Base-by-base conservation (phyloP, 2,797 vertebrate species). In the Sternarchorhynchus goeldii region DNA sequence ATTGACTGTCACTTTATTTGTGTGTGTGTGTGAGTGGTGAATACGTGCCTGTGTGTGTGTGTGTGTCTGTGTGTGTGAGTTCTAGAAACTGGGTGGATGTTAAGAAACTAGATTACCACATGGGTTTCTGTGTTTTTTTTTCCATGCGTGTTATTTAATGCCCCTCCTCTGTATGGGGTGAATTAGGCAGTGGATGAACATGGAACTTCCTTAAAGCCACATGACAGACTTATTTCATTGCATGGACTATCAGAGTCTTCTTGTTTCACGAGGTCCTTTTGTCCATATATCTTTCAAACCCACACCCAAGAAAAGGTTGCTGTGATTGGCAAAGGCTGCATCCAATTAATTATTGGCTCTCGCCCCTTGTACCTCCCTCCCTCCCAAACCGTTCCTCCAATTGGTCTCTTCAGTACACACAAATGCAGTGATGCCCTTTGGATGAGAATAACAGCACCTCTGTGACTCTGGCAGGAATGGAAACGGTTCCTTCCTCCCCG, bases 1-100 rank as follows among this genome's bases (percentile, higher is more conserved):
- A 86, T 79, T 55, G 77, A 83, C 81, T 82, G 73, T 70, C 32
- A 70, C 76, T 82, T 88, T 88, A 85, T 85, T 86, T 87, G 81
- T 76, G 66, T 50, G 62, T 83, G 18, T 84, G 70, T 25, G 25
- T 25, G 25, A 25, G 25, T 25, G 25, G 25, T 25, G 25, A 25
- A 25, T 25, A 25, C 25, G 25, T 25, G 25, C 41, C 20, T 80
- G 58, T 77, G 63, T 58, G 73, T 76, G 64, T 58, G 56, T 58
- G 56, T 58, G 20, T 58, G 39, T 25, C n/a, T 31, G 16, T 31
- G 67, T 55, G 14, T 69, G 21, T 32, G 66, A 55, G 53, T 25
- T 41, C 59, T 68, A 60, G 39, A 68, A 39, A 57, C 32, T 60
- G 25, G 29, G n/a, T 53, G 60, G 39, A 25, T 21, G 21, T 73